phyloP scores from a whole-genome alignment of 1,140 invertebrate genomes.

The Drosophila sechellia region DNA sequence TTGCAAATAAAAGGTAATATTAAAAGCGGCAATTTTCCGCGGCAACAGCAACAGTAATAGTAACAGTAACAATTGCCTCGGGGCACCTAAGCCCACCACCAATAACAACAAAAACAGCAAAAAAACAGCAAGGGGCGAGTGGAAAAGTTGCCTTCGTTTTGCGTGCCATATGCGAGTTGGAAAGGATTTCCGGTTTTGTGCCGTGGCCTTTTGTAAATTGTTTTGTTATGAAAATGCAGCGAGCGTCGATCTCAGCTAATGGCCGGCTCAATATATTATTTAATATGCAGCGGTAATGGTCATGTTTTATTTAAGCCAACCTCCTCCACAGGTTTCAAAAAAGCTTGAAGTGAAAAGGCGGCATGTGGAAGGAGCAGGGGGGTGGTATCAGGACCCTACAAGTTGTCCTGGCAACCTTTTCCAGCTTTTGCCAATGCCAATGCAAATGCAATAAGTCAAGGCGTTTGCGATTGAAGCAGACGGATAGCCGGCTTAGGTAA shows the following conservation, averaged over 20 bases:
- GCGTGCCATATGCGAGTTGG: slow-evolving; percentile 80
- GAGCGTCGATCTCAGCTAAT: slow-evolving; percentile 61
- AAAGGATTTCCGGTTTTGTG: slow-evolving; percentile 80
- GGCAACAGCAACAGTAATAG: slow-evolving; percentile 33
- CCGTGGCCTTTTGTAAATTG: slow-evolving; percentile 70
- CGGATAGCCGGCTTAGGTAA: slow-evolving; percentile 18
- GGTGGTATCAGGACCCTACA: not conserved
- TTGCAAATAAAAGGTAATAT: slow-evolving; percentile 83
- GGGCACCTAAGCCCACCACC: slow-evolving; percentile 42
- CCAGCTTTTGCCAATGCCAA: no score
- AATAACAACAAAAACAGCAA: slow-evolving; percentile 5
- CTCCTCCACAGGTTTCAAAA: not conserved
- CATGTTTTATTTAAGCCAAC: slow-evolving; percentile 35
- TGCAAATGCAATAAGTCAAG: slow-evolving; percentile 24
- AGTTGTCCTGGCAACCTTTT: slow-evolving; percentile 5
- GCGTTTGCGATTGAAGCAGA: not conserved
- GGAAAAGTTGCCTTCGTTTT: slow-evolving; percentile 65
- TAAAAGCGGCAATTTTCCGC: slow-evolving; percentile 82
- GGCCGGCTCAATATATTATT: slow-evolving; percentile 73
- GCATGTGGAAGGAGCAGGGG: no score
- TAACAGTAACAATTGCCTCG: slow-evolving; percentile 36
- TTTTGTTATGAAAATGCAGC: slow-evolving; percentile 73
- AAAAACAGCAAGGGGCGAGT: slow-evolving; percentile 8
- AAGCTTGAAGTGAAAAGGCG: no score
- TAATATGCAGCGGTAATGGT: slow-evolving; percentile 48